Evolutionary conservation across 2,113 vertebrate genomes (phyloP).

Genomic region (Micronisus gabar): DNA sequence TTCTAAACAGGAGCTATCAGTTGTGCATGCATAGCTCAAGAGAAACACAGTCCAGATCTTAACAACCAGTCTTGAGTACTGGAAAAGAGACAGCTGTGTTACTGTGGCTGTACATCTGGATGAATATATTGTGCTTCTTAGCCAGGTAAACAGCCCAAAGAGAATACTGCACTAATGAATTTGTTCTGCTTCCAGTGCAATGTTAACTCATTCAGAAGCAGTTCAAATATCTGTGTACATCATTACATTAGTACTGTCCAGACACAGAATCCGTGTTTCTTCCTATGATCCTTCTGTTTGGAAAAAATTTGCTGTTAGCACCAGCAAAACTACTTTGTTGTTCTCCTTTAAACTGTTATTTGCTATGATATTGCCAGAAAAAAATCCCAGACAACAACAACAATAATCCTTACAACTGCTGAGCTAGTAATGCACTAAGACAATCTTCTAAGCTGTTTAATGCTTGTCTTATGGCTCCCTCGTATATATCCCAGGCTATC

Average conservation of each 20-base stretch:
- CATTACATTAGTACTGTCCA: background rate
- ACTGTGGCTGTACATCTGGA: background rate
- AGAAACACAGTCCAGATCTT: background rate
- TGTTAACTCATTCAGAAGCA: background rate
- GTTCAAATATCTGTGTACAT: background rate
- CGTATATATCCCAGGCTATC: background rate
- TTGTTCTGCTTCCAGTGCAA: background rate
- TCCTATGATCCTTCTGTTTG: background rate
- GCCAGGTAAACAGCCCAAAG: background rate
- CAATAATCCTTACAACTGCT: slow-evolving; percentile 43
- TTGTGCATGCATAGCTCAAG: background rate
- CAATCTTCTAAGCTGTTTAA: slow-evolving; percentile 49
- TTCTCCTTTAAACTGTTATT: slow-evolving; percentile 3
- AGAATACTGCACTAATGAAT: background rate
- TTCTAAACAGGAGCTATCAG: background rate
- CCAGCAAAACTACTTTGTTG: background rate
- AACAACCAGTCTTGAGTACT: background rate
- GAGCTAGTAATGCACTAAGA: slow-evolving; percentile 45
- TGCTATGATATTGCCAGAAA: background rate
- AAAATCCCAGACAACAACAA: background rate
- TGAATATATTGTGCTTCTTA: background rate
- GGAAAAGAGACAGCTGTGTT: background rate
- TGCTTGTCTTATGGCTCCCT: background rate
- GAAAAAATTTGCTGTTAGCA: background rate
- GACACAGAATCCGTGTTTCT: background rate